Percentiles rank a stretch among this genome's conserved stretches.
phyloP scores from a whole-genome alignment of 2,797 vertebrate species.

The Jordanella pulchra region DNA sequence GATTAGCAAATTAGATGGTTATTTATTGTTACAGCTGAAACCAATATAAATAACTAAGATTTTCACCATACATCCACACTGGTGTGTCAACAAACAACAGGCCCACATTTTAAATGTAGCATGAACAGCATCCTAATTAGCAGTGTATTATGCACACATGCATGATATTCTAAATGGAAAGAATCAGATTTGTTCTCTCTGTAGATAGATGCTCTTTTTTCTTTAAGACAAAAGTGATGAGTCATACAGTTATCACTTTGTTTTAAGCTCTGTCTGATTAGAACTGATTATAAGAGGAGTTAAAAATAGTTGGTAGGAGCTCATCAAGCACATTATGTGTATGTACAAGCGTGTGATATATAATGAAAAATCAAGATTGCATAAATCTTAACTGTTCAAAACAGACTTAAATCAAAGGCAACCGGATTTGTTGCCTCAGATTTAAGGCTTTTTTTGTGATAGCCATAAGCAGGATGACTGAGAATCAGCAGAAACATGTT shows the following conservation, averaged over 20 bases:
- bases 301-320: not conserved
- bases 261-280: not conserved
- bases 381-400: not conserved
- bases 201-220: not conserved
- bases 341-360: no score
- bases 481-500: no score
- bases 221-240: not conserved
- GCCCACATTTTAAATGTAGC: not conserved
- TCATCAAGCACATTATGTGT: not conserved
- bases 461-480: no score
- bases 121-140: not conserved
- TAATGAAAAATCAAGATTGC: not conserved
- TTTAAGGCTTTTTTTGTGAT: no score
- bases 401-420: no score
- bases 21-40: not conserved
- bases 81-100: not conserved
- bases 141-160: not conserved
- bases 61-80: not conserved
- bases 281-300: not conserved
- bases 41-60: not conserved
- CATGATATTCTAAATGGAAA: not conserved
- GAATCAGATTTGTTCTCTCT: not conserved
- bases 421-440: no score
- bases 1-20: not conserved
- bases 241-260: not conserved